phyloP scores from a whole-genome alignment of 1,140 invertebrate species.

The Lordiphosa stackelbergi region DNA sequence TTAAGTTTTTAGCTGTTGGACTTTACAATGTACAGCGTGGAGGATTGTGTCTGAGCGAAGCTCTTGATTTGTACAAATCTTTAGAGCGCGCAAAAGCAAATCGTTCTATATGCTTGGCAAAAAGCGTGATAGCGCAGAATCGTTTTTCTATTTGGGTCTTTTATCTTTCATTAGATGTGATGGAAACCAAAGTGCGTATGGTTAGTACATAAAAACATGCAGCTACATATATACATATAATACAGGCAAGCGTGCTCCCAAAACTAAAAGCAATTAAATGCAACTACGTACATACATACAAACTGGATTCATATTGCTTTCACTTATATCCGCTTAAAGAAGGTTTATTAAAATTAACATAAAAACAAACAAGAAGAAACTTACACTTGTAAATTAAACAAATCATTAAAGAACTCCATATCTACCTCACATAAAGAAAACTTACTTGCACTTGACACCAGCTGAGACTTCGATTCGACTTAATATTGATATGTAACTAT shows the following conservation, averaged over 20 bases:
- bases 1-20: constrained; percentile 52
- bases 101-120: constrained; percentile 39
- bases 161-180: constrained; percentile 42
- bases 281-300: constrained; percentile 19
- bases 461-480: constrained; percentile 26
- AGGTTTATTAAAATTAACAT: constrained; percentile 26
- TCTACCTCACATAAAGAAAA: constrained; percentile 44
- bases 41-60: constrained; percentile 63
- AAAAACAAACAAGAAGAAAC: constrained; percentile 30
- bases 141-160: constrained; percentile 38
- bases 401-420: constrained; percentile 41
- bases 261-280: constrained; percentile 6
- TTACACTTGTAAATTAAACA: constrained; percentile 45
- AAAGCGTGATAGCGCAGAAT: constrained; percentile 56
- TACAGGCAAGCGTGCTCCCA: constrained; percentile 17
- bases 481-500: constrained; percentile 39
- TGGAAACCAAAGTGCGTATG: constrained; percentile 53
- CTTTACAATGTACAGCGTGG: constrained; percentile 64
- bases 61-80: constrained; percentile 25
- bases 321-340: constrained; percentile 64
- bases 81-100: constrained; percentile 53
- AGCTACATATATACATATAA: constrained; percentile 35
- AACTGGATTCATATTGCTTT: constrained; percentile 20
- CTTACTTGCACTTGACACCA: constrained; percentile 49
- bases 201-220: constrained; percentile 48